These are phyloP conservation scores for Sesia apiformis DNA, from an alignment of 2,888 invertebrate genomes.

Conservation along the genomic window DNA sequence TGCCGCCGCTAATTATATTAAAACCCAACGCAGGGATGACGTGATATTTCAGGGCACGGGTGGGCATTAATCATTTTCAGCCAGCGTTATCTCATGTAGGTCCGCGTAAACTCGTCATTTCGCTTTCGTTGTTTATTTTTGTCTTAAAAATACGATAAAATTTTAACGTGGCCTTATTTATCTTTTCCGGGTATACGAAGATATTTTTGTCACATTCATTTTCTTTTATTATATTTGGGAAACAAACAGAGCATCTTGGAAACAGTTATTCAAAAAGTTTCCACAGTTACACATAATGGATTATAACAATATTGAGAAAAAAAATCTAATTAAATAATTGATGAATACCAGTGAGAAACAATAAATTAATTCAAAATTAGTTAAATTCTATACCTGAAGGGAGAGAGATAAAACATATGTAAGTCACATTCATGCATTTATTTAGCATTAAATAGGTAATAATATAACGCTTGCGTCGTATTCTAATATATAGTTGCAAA, in stretches of 20 bases:
- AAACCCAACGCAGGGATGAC: conserved; percentile 43
- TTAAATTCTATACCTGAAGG: no score
- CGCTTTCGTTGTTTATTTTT: background rate
- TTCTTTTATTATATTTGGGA: background rate
- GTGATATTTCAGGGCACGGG: conserved; percentile 43
- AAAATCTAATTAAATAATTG: background rate
- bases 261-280: no score
- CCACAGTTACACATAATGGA: background rate
- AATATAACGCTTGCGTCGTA: no score
- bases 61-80: conserved; percentile 57
- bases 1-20: conserved; percentile 45
- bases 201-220: background rate
- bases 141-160: background rate
- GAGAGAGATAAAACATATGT: no score
- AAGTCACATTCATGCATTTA: no score
- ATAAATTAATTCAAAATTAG: no score
- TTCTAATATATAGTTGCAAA: no score
- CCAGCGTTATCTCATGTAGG: conserved; percentile 45
- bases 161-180: background rate
- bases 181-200: background rate
- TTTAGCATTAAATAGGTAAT: no score
- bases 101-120: conserved; percentile 19
- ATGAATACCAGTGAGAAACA: no score
- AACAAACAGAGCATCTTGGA: no score
- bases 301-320: background rate